A percentile compares a stretch with the other conserved stretches of the same genome.
These are phyloP conservation scores for Sebastes reedi DNA, from an alignment of 2,797 vertebrate species.

Conservation along the genomic window DNA sequence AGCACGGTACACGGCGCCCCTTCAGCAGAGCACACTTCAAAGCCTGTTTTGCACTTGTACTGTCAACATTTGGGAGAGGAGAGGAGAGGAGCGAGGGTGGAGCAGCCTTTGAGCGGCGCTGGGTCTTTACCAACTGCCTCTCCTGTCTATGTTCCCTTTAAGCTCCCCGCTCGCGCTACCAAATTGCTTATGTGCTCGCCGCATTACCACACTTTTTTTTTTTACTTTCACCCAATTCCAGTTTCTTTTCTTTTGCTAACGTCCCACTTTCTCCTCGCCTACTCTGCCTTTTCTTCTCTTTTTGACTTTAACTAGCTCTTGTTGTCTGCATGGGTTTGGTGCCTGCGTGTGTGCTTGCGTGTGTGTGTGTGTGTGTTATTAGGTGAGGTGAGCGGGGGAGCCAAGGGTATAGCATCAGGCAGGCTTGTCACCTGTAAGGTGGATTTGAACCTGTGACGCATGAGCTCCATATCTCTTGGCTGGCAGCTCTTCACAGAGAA, in stretches of 20 bases:
- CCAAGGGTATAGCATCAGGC: slow-evolving; percentile 76
- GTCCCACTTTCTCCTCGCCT: slow-evolving; percentile 71
- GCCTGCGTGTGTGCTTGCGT: slow-evolving; percentile 5
- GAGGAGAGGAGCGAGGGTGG: slow-evolving; percentile 78
- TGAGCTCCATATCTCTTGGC: slow-evolving; percentile 60
- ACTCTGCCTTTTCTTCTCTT: slow-evolving; percentile 49
- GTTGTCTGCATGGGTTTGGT: slow-evolving; percentile 58
- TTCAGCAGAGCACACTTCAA: slow-evolving; percentile 81
- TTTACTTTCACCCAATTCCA: slow-evolving; percentile 67
- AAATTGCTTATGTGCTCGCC: slow-evolving; percentile 79
- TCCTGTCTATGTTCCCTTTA: slow-evolving; percentile 79
- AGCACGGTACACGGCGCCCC: slow-evolving; percentile 71
- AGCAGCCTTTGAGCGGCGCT: slow-evolving; percentile 81
- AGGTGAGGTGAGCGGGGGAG: slow-evolving; percentile 71
- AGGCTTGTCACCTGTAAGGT: slow-evolving; percentile 81
- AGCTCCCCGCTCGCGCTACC: slow-evolving; percentile 71
- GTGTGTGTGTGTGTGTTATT: slow-evolving; percentile 43
- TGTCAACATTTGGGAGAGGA: slow-evolving; percentile 83
- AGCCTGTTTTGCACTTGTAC: slow-evolving; percentile 84
- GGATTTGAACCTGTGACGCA: slow-evolving; percentile 78
- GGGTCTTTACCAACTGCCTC: slow-evolving; percentile 82
- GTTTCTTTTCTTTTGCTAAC: slow-evolving; percentile 70
- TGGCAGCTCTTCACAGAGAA: slow-evolving; percentile 74
- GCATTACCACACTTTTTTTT: slow-evolving; percentile 64
- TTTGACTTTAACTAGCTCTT: slow-evolving; percentile 76